Conservation (phyloP, 2,888 invertebrate species). For the Drosophila colorata region DNA sequence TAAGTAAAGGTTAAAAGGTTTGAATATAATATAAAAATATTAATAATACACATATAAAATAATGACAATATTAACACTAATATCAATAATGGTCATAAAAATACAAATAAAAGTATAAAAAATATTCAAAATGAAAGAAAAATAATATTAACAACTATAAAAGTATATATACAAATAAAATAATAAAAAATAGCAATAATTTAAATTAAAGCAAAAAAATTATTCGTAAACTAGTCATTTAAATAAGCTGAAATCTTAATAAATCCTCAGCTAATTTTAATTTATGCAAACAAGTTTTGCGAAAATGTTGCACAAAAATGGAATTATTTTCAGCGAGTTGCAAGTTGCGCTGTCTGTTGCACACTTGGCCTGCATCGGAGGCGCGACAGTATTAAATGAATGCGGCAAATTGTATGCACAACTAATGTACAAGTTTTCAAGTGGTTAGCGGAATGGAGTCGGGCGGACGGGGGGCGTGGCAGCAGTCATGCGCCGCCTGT, state of each 20-base stretch:
- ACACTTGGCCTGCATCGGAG: slow-evolving; percentile 26
- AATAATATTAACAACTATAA: too few relatives aligned
- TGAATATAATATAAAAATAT: too few relatives aligned
- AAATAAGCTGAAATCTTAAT: too few relatives aligned
- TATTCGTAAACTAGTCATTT: too few relatives aligned
- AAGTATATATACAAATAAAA: not conserved
- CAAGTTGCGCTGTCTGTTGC: slow-evolving; percentile 41
- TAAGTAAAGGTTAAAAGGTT: too few relatives aligned
- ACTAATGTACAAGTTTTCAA: slow-evolving; percentile 55
- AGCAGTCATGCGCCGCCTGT: slow-evolving; percentile 22
- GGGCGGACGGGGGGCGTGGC: not conserved
- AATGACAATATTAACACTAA: too few relatives aligned
- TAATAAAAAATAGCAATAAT: too few relatives aligned
- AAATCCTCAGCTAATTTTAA: slow-evolving; percentile 10
- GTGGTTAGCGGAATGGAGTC: not conserved
- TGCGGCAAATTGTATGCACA: slow-evolving; percentile 56
- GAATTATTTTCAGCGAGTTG: slow-evolving; percentile 4
- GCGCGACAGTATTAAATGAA: slow-evolving; percentile 50
- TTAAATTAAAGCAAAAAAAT: too few relatives aligned
- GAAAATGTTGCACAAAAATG: slow-evolving; percentile 2
- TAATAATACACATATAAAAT: too few relatives aligned
- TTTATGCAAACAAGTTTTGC: slow-evolving; percentile 14
- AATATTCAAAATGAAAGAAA: too few relatives aligned
- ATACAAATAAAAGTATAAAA: too few relatives aligned
- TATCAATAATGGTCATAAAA: too few relatives aligned